Evolutionary conservation across 2,113 vertebrate species (phyloP).

Genomic region (Pelmatolapia mariae): DNA sequence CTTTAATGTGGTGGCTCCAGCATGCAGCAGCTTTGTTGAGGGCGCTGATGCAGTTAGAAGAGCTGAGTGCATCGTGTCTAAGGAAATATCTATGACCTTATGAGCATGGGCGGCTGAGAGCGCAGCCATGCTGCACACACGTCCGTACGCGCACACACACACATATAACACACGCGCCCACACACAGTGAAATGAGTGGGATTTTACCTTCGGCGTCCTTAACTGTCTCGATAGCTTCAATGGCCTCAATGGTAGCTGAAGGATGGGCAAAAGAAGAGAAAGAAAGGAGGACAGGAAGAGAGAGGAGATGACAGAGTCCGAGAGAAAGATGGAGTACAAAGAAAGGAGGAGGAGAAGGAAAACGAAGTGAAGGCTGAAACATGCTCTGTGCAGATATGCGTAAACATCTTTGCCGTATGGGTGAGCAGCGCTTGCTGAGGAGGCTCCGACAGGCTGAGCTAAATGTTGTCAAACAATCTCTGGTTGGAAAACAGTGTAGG

Average conservation of each 20-base stretch:
- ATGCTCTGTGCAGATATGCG: constrained; percentile 49
- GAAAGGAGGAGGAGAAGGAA: constrained; percentile 30
- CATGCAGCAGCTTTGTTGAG: background rate
- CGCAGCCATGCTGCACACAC: constrained; percentile 40
- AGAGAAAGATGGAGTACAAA: constrained; percentile 31
- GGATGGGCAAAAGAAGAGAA: constrained; percentile 47
- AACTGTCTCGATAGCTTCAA: constrained; percentile 77
- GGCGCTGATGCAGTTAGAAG: constrained; percentile 41
- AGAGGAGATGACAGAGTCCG: constrained; percentile 19
- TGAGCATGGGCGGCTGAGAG: constrained; percentile 51
- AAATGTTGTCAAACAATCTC: background rate
- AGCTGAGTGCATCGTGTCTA: constrained; percentile 51
- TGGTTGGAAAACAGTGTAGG: background rate
- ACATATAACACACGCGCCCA: background rate
- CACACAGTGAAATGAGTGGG: constrained; percentile 50
- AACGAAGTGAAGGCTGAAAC: constrained; percentile 64
- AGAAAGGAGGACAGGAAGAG: constrained; percentile 13
- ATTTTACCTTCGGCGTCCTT: constrained; percentile 74
- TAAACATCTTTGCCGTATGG: background rate
- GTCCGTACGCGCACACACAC: background rate
- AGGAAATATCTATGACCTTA: constrained; percentile 45
- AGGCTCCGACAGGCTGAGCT: background rate
- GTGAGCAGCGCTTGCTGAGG: background rate
- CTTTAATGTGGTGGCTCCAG: constrained; percentile 20
- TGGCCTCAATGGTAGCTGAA: constrained; percentile 76